Base-by-base conservation (phyloP, 2,888 invertebrate genomes). In the Magallana nippona region DNA sequence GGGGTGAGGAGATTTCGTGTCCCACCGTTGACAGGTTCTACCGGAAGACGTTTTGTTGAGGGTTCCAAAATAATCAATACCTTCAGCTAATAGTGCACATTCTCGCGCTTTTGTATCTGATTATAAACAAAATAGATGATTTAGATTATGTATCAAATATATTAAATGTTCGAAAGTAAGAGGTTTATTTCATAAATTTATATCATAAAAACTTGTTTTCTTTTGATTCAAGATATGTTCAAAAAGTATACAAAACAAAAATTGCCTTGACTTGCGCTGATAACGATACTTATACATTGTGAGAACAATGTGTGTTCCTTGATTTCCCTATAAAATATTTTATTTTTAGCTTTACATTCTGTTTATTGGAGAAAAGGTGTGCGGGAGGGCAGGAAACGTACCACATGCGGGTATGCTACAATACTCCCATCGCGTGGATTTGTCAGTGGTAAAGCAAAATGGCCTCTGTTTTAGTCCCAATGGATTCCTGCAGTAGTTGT, bases 371-470 rank as follows among this genome's bases (percentile, higher is more conserved):
- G 27, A 27, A 1, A 27, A 27, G 2, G n/a, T n/a, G n/a, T n/a
- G n/a, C n/a, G n/a, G n/a, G 27, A 27, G 44, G 44, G 8, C 44
- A 44, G 8, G 1, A 27, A n/a, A 10, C 84, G 62, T 81, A 84
- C 84, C 32, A 55, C 84, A 84, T 2, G 15, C 10, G 11, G 71
- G 79, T 17, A 83, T 44, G 19, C 19, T 32, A 58, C 85, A 85
- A 62, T 71, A 85, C 57, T 83, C 85, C 85, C 85, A 85, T 11
- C 56, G 27, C 19, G 27, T 62, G 3, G 22, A n/a, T 1, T 58
- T 77, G n/a, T 85, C 83, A 1, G 81, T 83, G 1, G 85, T 85
- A 60, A 81, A 83, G 57, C 85, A 85, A 81, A 81, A 85, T 10
- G 81, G 79, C 55, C 11, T 22, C 17, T 58, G 13, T 55, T 83